A percentile compares a stretch with the other conserved stretches of the same genome.
Evolutionary conservation across 30 jellyfish, hydroid and myxozoan genomes (phyloP).

Genomic region (Hydractinia symbiolongicarpus): DNA sequence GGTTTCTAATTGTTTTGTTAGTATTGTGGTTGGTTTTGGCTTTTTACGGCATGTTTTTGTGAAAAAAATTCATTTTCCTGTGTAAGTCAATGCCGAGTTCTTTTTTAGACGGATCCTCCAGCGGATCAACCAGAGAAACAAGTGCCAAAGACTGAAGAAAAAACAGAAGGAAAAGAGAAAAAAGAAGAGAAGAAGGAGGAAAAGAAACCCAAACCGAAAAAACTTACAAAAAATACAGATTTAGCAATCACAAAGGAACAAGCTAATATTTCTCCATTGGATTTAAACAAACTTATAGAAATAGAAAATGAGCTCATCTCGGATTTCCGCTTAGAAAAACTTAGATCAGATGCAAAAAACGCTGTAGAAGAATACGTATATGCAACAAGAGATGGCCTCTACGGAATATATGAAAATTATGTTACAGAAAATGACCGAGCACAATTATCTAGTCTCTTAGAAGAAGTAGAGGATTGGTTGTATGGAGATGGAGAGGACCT

Average conservation of each 20-base stretch:
- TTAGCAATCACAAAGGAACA: conserved; percentile 39
- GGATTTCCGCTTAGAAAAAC: conserved; percentile 76
- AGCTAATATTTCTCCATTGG: conserved; percentile 32
- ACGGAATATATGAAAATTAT: conserved; percentile 36
- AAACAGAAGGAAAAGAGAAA: conserved; percentile 27
- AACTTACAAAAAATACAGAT: conserved; percentile 63
- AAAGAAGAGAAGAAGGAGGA: conserved; percentile 30
- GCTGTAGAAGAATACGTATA: conserved; percentile 85
- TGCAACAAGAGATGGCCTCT: conserved; percentile 59
- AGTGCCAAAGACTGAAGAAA: conserved; percentile 3
- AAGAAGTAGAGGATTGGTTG: conserved; percentile 78
- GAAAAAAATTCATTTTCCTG: no score
- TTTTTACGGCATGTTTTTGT: no score
- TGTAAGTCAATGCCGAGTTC: no score
- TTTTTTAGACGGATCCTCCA: no score
- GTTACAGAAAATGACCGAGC: conserved; percentile 57
- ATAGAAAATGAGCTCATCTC: conserved; percentile 70
- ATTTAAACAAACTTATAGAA: conserved; percentile 45
- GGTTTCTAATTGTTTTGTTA: no score
- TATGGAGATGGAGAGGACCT: conserved; percentile 93
- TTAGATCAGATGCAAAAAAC: conserved; percentile 85
- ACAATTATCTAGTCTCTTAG: conserved; percentile 40
- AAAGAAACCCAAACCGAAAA: conserved; percentile 53
- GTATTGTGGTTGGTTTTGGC: no score
- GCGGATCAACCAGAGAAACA: no score